phyloP scores from a whole-genome alignment of 1,140 invertebrate genomes.

The Drosophila quadrilineata region DNA sequence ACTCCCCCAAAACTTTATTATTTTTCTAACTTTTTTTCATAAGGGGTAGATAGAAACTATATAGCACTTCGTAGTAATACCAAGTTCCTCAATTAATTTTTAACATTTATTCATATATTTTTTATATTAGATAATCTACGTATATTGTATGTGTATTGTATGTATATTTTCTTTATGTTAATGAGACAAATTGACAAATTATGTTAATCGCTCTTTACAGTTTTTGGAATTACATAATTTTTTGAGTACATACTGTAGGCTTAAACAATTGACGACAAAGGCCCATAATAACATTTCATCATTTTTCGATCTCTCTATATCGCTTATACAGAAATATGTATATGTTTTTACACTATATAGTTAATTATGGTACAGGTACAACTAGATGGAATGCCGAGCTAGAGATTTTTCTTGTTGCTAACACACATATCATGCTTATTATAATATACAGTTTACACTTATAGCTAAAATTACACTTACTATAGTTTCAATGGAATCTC shows the following conservation, averaged over 20 bases:
- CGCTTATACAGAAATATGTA: conserved; percentile 12
- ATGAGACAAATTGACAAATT: conserved; percentile 54
- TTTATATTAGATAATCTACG: conserved; percentile 61
- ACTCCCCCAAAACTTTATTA: too few relatives aligned
- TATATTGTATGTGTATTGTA: conserved; percentile 25
- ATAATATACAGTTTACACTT: conserved; percentile 27
- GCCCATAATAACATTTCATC: conserved; percentile 16
- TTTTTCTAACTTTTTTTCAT: too few relatives aligned
- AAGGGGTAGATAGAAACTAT: too few relatives aligned
- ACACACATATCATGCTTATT: conserved; percentile 13
- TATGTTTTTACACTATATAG: conserved; percentile 17
- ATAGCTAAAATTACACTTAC: too few relatives aligned
- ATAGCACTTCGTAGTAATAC: too few relatives aligned
- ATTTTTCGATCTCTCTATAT: background rate
- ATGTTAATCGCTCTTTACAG: too few relatives aligned
- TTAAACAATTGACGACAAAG: conserved; percentile 67
- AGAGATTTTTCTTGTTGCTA: conserved; percentile 5
- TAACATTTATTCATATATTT: conserved; percentile 73
- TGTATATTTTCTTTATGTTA: conserved; percentile 41
- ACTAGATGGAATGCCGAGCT: conserved; percentile 36
- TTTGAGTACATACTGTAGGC: conserved; percentile 49
- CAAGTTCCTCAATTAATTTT: conserved; percentile 3
- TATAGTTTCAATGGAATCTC: conserved; percentile 29
- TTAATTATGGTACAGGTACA: conserved; percentile 57
- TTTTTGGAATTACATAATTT: conserved; percentile 42